Evolutionary conservation across 2,888 invertebrate genomes (phyloP).

Genomic region (Euclidia mi): DNA sequence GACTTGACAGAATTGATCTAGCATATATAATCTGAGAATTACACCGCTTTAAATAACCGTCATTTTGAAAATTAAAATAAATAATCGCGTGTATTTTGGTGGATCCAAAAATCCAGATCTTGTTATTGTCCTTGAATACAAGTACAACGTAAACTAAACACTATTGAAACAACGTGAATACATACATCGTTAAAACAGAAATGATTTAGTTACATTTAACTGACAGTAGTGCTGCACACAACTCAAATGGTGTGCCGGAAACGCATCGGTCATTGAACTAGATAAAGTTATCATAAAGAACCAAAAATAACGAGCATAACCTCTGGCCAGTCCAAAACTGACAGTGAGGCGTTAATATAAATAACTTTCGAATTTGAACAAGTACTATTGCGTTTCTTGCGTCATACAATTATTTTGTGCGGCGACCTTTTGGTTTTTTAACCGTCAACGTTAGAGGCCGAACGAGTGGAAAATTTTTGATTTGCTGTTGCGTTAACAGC

Average conservation of each 20-base stretch:
- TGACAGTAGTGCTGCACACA: no score
- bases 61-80: no score
- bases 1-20: no score
- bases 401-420: conserved; percentile 48
- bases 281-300: background rate
- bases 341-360: conserved; percentile 23
- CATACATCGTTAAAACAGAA: no score
- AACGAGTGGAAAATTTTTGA: conserved; percentile 48
- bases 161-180: no score
- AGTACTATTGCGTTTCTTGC: conserved; percentile 35
- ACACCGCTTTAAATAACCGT: no score
- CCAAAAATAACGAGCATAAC: background rate
- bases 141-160: no score
- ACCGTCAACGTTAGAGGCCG: conserved; percentile 28
- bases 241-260: background rate
- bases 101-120: no score
- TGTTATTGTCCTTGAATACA: no score
- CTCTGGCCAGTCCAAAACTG: background rate
- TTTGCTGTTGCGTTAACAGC: conserved; percentile 9
- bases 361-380: conserved; percentile 44
- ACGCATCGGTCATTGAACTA: background rate
- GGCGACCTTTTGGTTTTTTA: conserved; percentile 41
- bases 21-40: no score
- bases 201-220: no score
- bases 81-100: no score